Evolutionary conservation across 2,797 vertebrate species (phyloP).

Genomic region (Perodicticus potto): DNA sequence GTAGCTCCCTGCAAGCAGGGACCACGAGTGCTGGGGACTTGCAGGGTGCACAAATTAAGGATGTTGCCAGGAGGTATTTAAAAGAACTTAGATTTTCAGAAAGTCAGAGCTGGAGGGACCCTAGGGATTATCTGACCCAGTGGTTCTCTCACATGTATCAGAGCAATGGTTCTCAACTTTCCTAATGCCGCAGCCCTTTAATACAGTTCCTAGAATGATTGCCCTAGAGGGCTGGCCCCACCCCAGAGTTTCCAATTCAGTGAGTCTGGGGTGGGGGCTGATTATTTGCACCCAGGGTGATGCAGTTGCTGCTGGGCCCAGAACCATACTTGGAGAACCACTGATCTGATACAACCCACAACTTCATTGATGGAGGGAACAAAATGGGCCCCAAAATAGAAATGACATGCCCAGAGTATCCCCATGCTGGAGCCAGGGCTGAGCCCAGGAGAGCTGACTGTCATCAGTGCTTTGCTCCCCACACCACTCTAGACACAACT

Average conservation of each 20-base stretch:
- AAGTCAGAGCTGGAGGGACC: neutral
- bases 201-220: too few relatives aligned
- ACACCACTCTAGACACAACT: fast-evolving
- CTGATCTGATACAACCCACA: neutral
- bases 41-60: neutral
- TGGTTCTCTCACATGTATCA: neutral
- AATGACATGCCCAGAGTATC: fast-evolving
- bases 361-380: neutral
- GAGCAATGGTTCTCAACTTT: too few relatives aligned
- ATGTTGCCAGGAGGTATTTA: too few relatives aligned
- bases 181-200: too few relatives aligned
- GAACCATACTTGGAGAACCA: neutral
- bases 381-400: neutral
- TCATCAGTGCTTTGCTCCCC: neutral
- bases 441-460: too few relatives aligned
- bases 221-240: too few relatives aligned
- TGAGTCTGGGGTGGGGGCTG: fast-evolving
- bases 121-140: neutral
- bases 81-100: neutral
- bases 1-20: neutral
- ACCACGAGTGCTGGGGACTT: neutral
- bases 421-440: fast-evolving
- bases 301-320: neutral
- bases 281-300: neutral
- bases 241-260: neutral